Conservation (phyloP, 92 coral and sea anemone species). For the Zoanthus gigantus region DNA sequence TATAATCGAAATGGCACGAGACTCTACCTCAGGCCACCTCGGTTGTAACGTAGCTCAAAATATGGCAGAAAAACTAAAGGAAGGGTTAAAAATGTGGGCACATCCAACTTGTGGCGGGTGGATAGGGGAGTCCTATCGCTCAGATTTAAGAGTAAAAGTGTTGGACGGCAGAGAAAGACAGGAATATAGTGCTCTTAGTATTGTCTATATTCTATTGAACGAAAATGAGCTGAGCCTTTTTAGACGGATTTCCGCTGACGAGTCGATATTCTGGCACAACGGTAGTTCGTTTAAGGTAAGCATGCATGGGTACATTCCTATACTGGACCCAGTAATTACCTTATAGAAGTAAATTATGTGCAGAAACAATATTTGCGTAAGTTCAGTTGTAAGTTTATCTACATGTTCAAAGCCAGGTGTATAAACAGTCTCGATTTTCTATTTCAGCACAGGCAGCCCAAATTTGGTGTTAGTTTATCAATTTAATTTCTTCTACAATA, state of each 20-base stretch:
- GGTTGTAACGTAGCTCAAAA: background rate
- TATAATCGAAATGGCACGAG: too few relatives aligned
- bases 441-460: too few relatives aligned
- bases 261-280: constrained; percentile 38
- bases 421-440: too few relatives aligned
- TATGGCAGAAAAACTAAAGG: constrained; percentile 21
- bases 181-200: constrained; percentile 11
- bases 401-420: too few relatives aligned
- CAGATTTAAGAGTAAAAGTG: constrained; percentile 24
- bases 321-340: too few relatives aligned
- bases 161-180: constrained; percentile 24
- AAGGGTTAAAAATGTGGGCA: constrained; percentile 18
- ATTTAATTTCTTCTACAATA: too few relatives aligned
- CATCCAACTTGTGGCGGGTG: constrained; percentile 43
- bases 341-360: too few relatives aligned
- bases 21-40: too few relatives aligned
- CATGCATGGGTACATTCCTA: background rate
- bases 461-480: too few relatives aligned
- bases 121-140: constrained; percentile 22
- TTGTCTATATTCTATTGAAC: constrained; percentile 27
- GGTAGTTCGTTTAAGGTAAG: constrained; percentile 44
- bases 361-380: too few relatives aligned
- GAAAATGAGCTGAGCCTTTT: constrained; percentile 7
- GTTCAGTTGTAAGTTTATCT: too few relatives aligned
- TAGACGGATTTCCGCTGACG: constrained; percentile 13